phyloP scores from a whole-genome alignment of 2,797 vertebrate genomes.

The Lemur catta region DNA sequence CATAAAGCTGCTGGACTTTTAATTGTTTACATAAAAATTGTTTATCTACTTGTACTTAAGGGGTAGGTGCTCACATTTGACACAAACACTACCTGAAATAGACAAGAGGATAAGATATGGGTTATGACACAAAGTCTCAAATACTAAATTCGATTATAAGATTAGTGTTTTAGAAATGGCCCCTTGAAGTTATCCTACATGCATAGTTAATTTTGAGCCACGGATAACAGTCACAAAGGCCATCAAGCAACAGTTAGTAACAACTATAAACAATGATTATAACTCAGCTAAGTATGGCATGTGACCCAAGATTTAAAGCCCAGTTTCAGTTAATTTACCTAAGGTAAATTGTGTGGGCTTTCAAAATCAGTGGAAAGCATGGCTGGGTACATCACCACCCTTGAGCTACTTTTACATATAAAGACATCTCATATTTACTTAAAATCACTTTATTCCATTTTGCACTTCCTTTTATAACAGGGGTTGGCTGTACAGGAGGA shows the following conservation, averaged over 20 bases:
- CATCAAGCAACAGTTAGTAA: not conserved
- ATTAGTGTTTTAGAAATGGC: not conserved
- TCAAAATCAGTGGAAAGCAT: not conserved
- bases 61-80: not conserved
- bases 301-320: conserved; percentile 1
- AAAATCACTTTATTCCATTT: conserved; percentile 29
- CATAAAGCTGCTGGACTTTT: not conserved
- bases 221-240: not conserved
- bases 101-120: not conserved
- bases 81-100: conserved; percentile 5
- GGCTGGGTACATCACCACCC: too few species aligned
- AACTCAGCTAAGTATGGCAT: not conserved
- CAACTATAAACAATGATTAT: conserved; percentile 3
- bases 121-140: not conserved
- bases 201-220: conserved; percentile 26
- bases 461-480: not conserved
- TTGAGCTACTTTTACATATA: not conserved
- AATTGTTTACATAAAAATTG: not conserved
- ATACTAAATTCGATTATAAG: not conserved
- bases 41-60: not conserved
- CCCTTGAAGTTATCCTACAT: not conserved
- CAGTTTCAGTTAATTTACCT: not conserved
- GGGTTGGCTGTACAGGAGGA: not conserved
- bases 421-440: not conserved
- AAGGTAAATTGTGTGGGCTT: not conserved